A percentile compares a stretch with the other conserved stretches of the same genome.
Evolutionary conservation across 2,888 invertebrate species (phyloP).

Genomic region (Thumatha senex): DNA sequence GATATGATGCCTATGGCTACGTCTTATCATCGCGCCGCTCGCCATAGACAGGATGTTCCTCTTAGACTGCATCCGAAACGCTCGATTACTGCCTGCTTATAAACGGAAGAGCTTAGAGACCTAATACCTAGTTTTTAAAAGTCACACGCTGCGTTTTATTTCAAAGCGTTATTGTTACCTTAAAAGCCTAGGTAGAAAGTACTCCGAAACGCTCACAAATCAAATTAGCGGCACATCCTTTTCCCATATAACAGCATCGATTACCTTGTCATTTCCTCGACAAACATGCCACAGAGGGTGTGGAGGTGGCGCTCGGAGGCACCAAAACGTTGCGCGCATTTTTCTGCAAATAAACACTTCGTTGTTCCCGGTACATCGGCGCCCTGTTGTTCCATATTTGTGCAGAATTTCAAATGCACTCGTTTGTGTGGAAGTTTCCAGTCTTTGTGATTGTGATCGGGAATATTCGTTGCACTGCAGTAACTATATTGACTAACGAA

Average conservation of each 20-base stretch:
- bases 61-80: too few relatives aligned
- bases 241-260: conserved; percentile 3
- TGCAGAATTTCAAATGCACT: conserved; percentile 20
- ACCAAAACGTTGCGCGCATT: conserved; percentile 5
- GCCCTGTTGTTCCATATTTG: conserved; percentile 13
- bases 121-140: too few relatives aligned
- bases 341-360: conserved; percentile 18
- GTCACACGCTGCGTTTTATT: too few relatives aligned
- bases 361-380: conserved; percentile 2
- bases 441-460: conserved; percentile 15
- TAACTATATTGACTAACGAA: too few relatives aligned
- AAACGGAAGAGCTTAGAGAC: too few relatives aligned
- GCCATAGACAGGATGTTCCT: too few relatives aligned
- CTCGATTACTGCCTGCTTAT: too few relatives aligned
- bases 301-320: background rate
- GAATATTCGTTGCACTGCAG: too few relatives aligned
- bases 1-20: too few relatives aligned
- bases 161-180: background rate
- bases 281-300: conserved; percentile 7
- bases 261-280: conserved; percentile 13
- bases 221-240: conserved; percentile 4
- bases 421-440: conserved; percentile 22
- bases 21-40: too few relatives aligned
- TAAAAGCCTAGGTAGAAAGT: background rate
- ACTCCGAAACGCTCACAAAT: background rate